Percentiles rank a stretch among this genome's conserved stretches.
Conservation (phyloP, 1,140 invertebrate species). For the Euwallacea similis region DNA sequence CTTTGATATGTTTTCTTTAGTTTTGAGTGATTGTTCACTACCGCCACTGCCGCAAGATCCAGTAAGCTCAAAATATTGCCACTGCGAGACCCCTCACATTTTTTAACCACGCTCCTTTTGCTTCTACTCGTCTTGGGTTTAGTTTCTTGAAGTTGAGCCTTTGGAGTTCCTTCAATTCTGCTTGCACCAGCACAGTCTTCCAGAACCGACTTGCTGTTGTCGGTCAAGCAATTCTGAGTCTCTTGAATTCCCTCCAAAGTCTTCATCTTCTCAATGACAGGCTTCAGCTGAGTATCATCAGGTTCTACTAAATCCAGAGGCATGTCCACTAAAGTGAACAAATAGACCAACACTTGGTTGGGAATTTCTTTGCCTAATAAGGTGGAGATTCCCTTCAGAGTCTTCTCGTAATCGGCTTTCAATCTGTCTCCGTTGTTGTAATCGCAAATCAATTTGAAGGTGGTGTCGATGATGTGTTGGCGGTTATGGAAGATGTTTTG, state of each 20-base stretch:
- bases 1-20: conserved; percentile 41
- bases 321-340: conserved; percentile 45
- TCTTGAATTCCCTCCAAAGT: conserved; percentile 35
- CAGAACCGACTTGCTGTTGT: conserved; percentile 40
- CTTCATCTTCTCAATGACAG: conserved; percentile 40
- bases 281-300: conserved; percentile 22
- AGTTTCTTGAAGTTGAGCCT: too few relatives aligned
- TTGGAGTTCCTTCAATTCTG: conserved; percentile 4
- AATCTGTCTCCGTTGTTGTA: conserved; percentile 39
- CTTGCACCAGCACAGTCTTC: conserved; percentile 35
- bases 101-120: neutral
- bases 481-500: conserved; percentile 43
- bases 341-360: conserved; percentile 44
- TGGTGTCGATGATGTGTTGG: conserved; percentile 42
- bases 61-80: conserved; percentile 14
- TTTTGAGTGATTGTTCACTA: conserved; percentile 40
- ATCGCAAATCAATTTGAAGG: conserved; percentile 38
- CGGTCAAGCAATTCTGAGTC: conserved; percentile 36
- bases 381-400: conserved; percentile 40
- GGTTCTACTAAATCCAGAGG: conserved; percentile 37
- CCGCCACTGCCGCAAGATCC: conserved; percentile 43
- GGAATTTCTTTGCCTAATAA: conserved; percentile 45
- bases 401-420: conserved; percentile 42
- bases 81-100: neutral
- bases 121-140: conserved; percentile 10